phyloP scores from a whole-genome alignment of 2,888 invertebrate species.

The Agrotis clavis region DNA sequence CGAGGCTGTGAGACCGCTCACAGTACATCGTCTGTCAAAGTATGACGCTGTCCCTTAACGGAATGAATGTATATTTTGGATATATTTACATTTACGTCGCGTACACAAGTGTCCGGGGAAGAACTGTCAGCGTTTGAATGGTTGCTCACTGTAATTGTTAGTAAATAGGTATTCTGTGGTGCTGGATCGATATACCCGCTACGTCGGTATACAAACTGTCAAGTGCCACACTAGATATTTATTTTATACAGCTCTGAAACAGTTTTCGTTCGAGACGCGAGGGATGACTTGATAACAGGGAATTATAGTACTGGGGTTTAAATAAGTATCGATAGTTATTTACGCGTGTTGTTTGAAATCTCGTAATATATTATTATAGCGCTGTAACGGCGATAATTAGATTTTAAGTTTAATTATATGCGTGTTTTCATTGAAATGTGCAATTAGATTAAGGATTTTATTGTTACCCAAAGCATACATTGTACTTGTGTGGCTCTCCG shows the following conservation, averaged over 20 bases:
- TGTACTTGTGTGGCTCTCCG: conserved; percentile 76
- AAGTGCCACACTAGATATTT: conserved; percentile 88
- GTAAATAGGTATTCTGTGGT: conserved; percentile 85
- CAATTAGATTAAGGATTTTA: conserved; percentile 86
- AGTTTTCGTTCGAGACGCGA: conserved; percentile 70
- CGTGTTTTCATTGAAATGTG: conserved; percentile 88
- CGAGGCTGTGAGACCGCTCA: conserved; percentile 71
- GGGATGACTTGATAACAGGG: conserved; percentile 81
- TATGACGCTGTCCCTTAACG: conserved; percentile 77
- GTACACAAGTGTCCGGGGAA: conserved; percentile 73
- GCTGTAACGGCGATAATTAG: conserved; percentile 81
- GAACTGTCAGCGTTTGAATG: conserved; percentile 83
- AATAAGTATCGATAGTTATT: conserved; percentile 82
- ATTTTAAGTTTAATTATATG: conserved; percentile 84
- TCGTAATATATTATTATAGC: conserved; percentile 89
- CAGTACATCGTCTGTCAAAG: conserved; percentile 74
- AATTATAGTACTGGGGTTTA: conserved; percentile 84
- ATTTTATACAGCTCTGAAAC: conserved; percentile 79
- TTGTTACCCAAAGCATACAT: conserved; percentile 89
- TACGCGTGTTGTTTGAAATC: conserved; percentile 90
- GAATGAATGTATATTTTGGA: conserved; percentile 89
- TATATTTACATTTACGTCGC: conserved; percentile 84
- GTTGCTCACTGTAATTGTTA: conserved; percentile 89
- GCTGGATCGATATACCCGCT: conserved; percentile 78
- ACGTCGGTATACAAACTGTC: conserved; percentile 74